A percentile compares a stretch with the other conserved stretches of the same genome.
These are phyloP conservation scores for Halcyon senegalensis DNA, from an alignment of 2,113 vertebrate species.

Conservation along the genomic window DNA sequence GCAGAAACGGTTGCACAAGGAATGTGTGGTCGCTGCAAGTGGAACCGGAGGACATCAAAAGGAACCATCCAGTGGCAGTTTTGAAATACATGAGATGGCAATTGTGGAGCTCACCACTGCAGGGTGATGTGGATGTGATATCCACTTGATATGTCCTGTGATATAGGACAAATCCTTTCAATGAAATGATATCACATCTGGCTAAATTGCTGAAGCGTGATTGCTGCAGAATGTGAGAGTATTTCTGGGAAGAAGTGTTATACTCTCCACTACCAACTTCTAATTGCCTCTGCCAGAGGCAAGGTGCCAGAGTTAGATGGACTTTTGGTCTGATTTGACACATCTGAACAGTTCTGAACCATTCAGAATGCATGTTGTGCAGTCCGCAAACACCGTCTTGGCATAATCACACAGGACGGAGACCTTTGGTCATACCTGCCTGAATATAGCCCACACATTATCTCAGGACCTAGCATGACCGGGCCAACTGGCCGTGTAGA, in stretches of 20 bases:
- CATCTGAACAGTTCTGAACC: neutral
- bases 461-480: neutral
- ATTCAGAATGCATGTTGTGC: fast-evolving
- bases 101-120: neutral
- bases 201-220: neutral
- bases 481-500: neutral
- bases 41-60: neutral
- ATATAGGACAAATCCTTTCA: neutral
- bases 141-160: too few relatives aligned
- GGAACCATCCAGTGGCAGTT: neutral
- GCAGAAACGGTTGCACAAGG: neutral
- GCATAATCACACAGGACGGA: neutral
- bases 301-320: neutral
- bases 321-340: neutral
- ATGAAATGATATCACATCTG: neutral
- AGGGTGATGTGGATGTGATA: neutral
- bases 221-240: neutral
- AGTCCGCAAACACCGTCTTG: neutral
- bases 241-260: neutral
- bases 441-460: neutral
- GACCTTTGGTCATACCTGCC: neutral
- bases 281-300: neutral
- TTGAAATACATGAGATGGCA: neutral
- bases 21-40: neutral
- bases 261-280: neutral